Evolutionary conservation across 2,797 vertebrate genomes (phyloP), one percentile per base, ranked within the genome.

Genomic region (Cacajao melanocephalus): DNA sequence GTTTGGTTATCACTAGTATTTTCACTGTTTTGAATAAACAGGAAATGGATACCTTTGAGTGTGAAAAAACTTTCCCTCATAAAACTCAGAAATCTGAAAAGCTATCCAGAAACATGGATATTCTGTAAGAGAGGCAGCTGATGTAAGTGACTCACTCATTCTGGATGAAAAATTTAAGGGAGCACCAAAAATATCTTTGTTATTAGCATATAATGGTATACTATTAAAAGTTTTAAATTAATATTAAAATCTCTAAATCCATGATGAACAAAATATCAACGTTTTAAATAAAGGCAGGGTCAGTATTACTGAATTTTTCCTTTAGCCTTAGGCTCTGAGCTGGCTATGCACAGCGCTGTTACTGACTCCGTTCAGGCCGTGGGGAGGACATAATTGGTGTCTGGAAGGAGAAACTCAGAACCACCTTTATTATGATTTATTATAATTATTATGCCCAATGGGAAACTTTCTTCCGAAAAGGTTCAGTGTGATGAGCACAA

Each of bases 261-360:
- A 52, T 4, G 14, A 70, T 28, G 78, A 78, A 52, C 20, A 50
- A 19, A 92, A 30, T 46, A 36, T 24, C 46, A 52, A 33, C 5
- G 1, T 67, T 86, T 55, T 67, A 36, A 78, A 26, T 36, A 55
- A 52, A 70, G 24, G 33, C 46, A 73, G 61, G 20, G 8, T 72
- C 48, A 12, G 33, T 7, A 46, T 36, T 26, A 22, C 2, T 26
- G 57, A 3, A 28, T 48, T 58, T 75, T 61, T 48, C 19, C 19
- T 70, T 24, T 83, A 44, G n/a, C 67, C 19, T 28, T 1, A 24
- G 79, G 30, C 36, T 81, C 13, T 1, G 26, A 10, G 19, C 30
- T 11, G 36, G 70, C 90, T 76, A 0, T 1, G 8, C 46, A 10
- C 0, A 1, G 50, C 0, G 0, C 19, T 6, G 14, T 41, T 28